Percentiles rank a stretch among this genome's conserved stretches.
These are phyloP conservation scores for Polylopha cassiicola DNA, from an alignment of 2,888 invertebrate genomes.

Conservation along the genomic window DNA sequence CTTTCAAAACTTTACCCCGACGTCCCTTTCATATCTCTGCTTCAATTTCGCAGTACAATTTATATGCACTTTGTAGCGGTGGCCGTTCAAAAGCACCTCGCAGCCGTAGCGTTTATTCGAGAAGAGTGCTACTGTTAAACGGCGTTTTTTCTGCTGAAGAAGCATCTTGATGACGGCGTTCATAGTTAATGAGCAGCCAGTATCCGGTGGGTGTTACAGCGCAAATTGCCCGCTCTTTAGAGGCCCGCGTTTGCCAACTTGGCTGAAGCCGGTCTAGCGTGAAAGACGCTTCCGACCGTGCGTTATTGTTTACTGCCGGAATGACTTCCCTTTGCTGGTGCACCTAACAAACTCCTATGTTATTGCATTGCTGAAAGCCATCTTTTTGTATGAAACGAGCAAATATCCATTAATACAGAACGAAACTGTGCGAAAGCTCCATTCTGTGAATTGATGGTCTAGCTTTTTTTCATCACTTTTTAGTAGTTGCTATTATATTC, in stretches of 20 bases:
- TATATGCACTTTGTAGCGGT: constrained; percentile 74
- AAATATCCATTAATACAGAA: constrained; percentile 40
- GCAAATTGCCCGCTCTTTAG: constrained; percentile 69
- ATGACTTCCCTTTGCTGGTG: constrained; percentile 64
- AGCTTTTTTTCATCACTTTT: constrained; percentile 1
- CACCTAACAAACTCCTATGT: constrained; percentile 39
- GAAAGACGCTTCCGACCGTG: constrained; percentile 65
- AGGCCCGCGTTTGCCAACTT: constrained; percentile 59
- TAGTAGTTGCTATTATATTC: too few relatives aligned
- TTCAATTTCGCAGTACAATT: constrained; percentile 70
- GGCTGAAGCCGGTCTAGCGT: constrained; percentile 50
- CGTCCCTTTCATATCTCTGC: constrained; percentile 63
- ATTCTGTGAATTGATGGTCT: constrained; percentile 29
- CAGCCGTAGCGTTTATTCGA: constrained; percentile 54
- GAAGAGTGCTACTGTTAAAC: constrained; percentile 66
- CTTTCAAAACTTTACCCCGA: constrained; percentile 58
- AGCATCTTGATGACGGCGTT: constrained; percentile 73
- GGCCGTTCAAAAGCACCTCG: constrained; percentile 61
- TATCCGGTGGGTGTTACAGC: constrained; percentile 66
- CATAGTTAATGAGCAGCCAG: constrained; percentile 75
- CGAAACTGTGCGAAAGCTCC: constrained; percentile 35
- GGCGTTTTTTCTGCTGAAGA: constrained; percentile 69
- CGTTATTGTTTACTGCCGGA: constrained; percentile 68
- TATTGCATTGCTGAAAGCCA: constrained; percentile 42
- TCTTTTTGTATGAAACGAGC: constrained; percentile 34